phyloP scores from a whole-genome alignment of 2,888 invertebrate species.

The Desoria tigrina region DNA sequence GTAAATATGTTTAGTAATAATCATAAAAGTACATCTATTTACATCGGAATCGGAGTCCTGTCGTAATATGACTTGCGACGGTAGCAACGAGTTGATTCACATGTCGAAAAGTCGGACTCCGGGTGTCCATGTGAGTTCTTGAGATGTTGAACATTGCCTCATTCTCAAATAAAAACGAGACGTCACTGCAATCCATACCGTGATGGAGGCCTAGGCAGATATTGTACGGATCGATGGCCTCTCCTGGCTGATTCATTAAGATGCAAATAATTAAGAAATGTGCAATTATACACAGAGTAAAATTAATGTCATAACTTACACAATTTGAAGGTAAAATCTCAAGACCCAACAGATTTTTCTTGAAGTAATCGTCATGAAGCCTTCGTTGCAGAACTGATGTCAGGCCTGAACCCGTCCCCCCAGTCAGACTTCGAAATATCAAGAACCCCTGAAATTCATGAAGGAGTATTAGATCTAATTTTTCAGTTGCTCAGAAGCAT shows the following conservation, averaged over 20 bases:
- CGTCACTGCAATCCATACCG: neutral
- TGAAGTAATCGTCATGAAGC: neutral
- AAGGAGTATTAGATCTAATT: neutral
- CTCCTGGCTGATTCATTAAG: neutral
- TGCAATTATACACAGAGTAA: neutral
- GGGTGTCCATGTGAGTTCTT: neutral
- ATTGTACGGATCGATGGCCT: neutral
- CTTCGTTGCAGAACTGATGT: neutral
- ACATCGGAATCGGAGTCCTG: neutral
- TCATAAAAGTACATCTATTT: neutral
- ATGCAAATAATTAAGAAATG: neutral
- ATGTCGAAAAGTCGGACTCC: neutral
- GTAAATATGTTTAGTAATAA: neutral
- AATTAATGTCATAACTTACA: neutral
- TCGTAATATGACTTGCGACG: neutral
- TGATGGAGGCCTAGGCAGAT: neutral
- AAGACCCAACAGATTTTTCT: neutral
- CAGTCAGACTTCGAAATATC: neutral
- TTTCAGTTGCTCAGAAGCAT: neutral
- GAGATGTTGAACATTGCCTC: neutral
- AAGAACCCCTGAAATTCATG: conserved; percentile 1
- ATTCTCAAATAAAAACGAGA: neutral
- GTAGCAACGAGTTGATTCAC: conserved; percentile 7
- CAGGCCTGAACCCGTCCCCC: conserved; percentile 8
- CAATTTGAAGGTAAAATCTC: neutral